Percentiles rank a stretch among this genome's conserved stretches.
Conservation (phyloP, 2,888 invertebrate species). For the Aleiodes leptofemur region DNA sequence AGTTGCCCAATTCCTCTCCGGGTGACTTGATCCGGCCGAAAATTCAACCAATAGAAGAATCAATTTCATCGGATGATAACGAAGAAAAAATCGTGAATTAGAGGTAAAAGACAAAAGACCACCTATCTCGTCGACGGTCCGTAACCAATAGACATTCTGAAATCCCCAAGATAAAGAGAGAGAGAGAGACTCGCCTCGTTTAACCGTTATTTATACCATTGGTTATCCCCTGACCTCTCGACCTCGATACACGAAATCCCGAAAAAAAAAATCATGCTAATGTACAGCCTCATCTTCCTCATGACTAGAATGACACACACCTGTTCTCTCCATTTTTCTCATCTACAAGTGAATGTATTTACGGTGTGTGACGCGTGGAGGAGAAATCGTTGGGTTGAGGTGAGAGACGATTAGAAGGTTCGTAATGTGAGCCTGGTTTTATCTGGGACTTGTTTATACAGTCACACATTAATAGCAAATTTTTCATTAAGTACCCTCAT, state of each 20-base stretch:
- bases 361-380: slow-evolving; percentile 28
- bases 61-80: slow-evolving; percentile 17
- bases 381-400: slow-evolving; percentile 36
- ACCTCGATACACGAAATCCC: slow-evolving; percentile 54
- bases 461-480: background rate
- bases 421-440: slow-evolving; percentile 24
- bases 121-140: slow-evolving; percentile 55
- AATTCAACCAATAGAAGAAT: slow-evolving; percentile 7
- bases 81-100: slow-evolving; percentile 20
- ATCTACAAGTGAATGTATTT: background rate
- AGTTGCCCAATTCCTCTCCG: background rate
- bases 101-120: slow-evolving; percentile 41
- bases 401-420: slow-evolving; percentile 23
- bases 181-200: slow-evolving; percentile 49
- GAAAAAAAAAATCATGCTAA: slow-evolving; percentile 48
- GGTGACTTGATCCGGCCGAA: slow-evolving; percentile 39
- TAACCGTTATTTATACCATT: slow-evolving; percentile 60
- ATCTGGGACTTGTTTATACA: slow-evolving; percentile 34
- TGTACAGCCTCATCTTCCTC: slow-evolving; percentile 14
- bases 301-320: slow-evolving; percentile 1
- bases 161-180: slow-evolving; percentile 1
- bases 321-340: slow-evolving; percentile 6
- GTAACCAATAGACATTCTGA: slow-evolving; percentile 53
- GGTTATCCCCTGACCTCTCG: slow-evolving; percentile 57
- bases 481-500: no score